Evolutionary conservation across 2,888 invertebrate genomes (phyloP).

Genomic region (Tipula vernalis): DNA sequence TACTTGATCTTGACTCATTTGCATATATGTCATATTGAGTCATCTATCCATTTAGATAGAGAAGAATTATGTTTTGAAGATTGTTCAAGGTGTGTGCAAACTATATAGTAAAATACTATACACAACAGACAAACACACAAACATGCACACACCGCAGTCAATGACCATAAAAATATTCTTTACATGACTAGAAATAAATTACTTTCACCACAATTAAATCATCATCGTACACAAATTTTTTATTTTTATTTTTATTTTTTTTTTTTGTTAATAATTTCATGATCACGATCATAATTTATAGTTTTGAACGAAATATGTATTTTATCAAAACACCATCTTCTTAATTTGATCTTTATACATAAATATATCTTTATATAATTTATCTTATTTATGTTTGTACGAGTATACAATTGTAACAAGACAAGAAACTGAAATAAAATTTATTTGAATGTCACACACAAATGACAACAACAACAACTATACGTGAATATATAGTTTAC

Average conservation of each 20-base stretch:
- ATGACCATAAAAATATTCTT: neutral
- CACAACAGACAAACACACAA: too few relatives aligned
- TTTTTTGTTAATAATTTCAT: neutral
- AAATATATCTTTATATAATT: neutral
- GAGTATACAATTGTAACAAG: neutral
- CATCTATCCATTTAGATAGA: neutral
- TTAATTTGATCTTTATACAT: neutral
- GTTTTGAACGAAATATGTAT: neutral
- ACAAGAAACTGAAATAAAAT: neutral
- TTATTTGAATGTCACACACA: neutral
- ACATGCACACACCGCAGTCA: neutral
- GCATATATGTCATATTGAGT: neutral
- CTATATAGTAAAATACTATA: too few relatives aligned
- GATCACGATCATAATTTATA: neutral
- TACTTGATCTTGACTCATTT: neutral
- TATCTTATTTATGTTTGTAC: neutral
- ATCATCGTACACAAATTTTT: neutral
- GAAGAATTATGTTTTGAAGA: neutral
- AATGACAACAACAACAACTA: neutral
- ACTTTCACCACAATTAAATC: neutral
- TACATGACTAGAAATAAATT: neutral
- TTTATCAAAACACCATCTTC: slow-evolving; percentile 4
- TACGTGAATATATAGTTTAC: neutral
- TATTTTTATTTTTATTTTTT: neutral
- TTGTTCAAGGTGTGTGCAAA: neutral